A percentile compares a stretch with the other conserved stretches of the same genome.
phyloP scores from a whole-genome alignment of 2,797 vertebrate genomes.

The Cuculus canorus region DNA sequence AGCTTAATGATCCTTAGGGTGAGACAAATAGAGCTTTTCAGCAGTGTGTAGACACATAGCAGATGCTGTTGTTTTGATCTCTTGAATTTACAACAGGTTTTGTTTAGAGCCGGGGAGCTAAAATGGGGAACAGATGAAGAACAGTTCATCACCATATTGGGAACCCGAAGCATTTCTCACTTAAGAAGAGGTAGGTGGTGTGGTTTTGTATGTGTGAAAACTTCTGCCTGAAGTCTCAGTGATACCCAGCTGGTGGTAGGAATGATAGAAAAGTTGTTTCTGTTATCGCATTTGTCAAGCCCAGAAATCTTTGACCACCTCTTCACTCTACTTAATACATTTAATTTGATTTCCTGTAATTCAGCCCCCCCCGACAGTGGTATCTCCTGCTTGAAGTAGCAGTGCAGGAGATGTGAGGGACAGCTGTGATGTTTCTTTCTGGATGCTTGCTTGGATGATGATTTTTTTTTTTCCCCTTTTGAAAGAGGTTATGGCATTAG shows the following conservation, averaged over 20 bases:
- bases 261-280: background rate
- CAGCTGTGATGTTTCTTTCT: background rate
- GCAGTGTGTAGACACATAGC: background rate
- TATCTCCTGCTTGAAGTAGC: background rate
- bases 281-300: background rate
- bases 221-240: background rate
- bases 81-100: slow-evolving; percentile 75
- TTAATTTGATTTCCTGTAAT: background rate
- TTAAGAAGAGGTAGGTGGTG: slow-evolving; percentile 84
- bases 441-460: background rate
- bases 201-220: background rate
- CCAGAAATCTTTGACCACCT: background rate
- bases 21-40: background rate
- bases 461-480: background rate
- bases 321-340: background rate
- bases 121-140: slow-evolving; percentile 96
- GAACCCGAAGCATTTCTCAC: slow-evolving; percentile 89
- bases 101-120: slow-evolving; percentile 90
- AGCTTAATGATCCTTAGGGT: background rate
- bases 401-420: background rate
- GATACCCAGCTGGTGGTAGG: background rate
- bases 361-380: background rate
- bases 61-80: background rate
- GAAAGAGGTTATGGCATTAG: background rate
- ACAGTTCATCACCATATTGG: slow-evolving; percentile 91